These are phyloP conservation scores for Hydrozoanthus tunicans DNA, from an alignment of 64 coral and sea anemone genomes.

Conservation along the genomic window DNA sequence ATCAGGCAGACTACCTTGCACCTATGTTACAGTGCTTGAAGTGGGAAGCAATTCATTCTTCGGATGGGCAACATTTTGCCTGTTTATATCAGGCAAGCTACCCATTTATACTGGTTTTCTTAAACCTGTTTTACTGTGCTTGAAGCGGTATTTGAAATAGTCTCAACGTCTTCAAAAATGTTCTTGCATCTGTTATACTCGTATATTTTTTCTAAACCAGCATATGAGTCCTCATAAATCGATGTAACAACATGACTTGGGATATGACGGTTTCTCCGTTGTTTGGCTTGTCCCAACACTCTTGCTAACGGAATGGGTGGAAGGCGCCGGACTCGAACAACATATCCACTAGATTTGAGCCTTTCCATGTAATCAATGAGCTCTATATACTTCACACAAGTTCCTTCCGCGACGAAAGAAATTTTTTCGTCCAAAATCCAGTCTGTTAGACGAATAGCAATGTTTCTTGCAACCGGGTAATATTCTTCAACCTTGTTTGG, in stretches of 20 bases:
- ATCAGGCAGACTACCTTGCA: too few relatives aligned
- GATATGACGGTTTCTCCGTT: constrained; percentile 81
- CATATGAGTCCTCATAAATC: constrained; percentile 75
- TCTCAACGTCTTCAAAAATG: constrained; percentile 86
- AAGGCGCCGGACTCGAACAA: constrained; percentile 77
- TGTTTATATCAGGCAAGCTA: too few relatives aligned
- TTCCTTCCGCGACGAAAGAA: constrained; percentile 95
- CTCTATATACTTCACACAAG: constrained; percentile 92
- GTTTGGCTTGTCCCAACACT: constrained; percentile 79
- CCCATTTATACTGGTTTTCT: too few relatives aligned
- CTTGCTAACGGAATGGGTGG: constrained; percentile 63
- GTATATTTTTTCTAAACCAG: constrained; percentile 77
- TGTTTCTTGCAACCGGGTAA: constrained; percentile 91
- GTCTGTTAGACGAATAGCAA: constrained; percentile 95
- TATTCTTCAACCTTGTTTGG: constrained; percentile 92
- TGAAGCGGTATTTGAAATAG: constrained; percentile 16
- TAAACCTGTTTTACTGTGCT: constrained; percentile 22
- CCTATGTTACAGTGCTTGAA: too few relatives aligned
- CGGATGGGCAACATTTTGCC: too few relatives aligned
- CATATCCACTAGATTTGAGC: constrained; percentile 81
- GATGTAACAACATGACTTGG: constrained; percentile 87
- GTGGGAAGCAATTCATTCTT: too few relatives aligned
- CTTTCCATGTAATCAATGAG: constrained; percentile 89
- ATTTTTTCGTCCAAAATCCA: constrained; percentile 98
- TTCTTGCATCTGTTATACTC: constrained; percentile 71